Evolutionary conservation across 2,888 invertebrate genomes (phyloP).

Genomic region (Rhyacophila evoluta): DNA sequence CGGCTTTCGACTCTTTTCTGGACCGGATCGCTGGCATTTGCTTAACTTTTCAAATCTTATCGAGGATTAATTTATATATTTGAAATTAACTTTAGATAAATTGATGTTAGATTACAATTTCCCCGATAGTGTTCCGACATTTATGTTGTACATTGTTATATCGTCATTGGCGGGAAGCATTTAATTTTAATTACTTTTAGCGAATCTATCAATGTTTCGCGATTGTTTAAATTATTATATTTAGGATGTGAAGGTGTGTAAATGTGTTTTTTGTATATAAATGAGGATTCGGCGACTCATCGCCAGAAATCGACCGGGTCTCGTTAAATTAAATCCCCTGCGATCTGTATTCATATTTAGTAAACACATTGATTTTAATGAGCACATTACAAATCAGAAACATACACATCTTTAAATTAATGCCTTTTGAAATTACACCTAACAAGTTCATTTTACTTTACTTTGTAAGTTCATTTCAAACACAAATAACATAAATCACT

Average conservation of each 20-base stretch:
- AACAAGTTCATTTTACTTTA: no score
- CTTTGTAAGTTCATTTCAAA: no score
- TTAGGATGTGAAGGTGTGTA: constrained; percentile 52
- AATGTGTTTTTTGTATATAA: constrained; percentile 52
- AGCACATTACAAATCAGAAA: no score
- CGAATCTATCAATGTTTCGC: constrained; percentile 31
- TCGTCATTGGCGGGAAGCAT: constrained; percentile 39
- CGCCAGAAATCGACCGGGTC: constrained; percentile 38
- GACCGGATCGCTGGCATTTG: constrained; percentile 28
- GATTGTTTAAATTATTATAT: constrained; percentile 37
- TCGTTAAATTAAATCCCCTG: no score
- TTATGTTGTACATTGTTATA: constrained; percentile 52
- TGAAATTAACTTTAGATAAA: constrained; percentile 40
- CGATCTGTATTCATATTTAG: no score
- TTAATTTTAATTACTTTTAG: constrained; percentile 42
- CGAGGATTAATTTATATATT: not conserved
- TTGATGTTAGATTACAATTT: constrained; percentile 53
- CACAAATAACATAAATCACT: no score
- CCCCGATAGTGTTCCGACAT: constrained; percentile 53
- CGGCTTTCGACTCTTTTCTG: not conserved
- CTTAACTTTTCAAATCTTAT: not conserved
- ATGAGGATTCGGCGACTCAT: constrained; percentile 46
- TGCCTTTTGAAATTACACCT: no score
- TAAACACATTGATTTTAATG: no score
- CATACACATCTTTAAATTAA: no score